Evolutionary conservation across 2,888 invertebrate species (phyloP).

Genomic region (Synergus gifuensis): DNA sequence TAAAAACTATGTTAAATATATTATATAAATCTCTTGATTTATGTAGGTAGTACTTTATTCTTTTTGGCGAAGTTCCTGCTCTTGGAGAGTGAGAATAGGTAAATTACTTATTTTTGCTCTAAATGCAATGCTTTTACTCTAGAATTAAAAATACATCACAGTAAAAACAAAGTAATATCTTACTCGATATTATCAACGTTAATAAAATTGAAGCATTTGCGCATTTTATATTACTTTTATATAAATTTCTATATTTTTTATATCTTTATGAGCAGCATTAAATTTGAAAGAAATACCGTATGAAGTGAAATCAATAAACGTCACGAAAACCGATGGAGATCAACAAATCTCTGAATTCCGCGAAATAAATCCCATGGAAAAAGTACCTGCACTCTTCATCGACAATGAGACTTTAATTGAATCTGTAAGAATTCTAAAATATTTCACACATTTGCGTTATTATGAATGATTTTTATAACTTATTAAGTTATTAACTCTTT

Average conservation of each 20-base stretch:
- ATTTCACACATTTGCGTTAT: constrained; percentile 7
- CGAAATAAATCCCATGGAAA: constrained; percentile 78
- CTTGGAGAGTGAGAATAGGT: constrained; percentile 43
- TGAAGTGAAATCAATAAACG: constrained; percentile 76
- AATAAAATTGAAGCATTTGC: too few species aligned
- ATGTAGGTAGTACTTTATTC: constrained; percentile 35
- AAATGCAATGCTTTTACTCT: too few species aligned
- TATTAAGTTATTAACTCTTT: constrained; percentile 75
- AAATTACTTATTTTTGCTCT: neutral
- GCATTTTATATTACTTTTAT: too few species aligned
- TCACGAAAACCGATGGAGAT: constrained; percentile 69
- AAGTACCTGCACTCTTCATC: constrained; percentile 78
- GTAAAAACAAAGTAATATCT: too few species aligned
- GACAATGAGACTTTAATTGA: constrained; percentile 70
- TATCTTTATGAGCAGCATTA: constrained; percentile 67
- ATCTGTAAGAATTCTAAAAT: constrained; percentile 40
- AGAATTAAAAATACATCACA: too few species aligned
- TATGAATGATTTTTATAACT: too few species aligned
- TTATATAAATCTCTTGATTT: neutral
- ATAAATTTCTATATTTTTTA: neutral
- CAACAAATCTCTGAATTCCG: constrained; percentile 76
- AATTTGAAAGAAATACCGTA: constrained; percentile 75
- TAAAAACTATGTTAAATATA: neutral
- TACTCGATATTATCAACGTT: too few species aligned
- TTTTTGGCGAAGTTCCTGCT: constrained; percentile 43